Evolutionary conservation across 1,140 invertebrate genomes (phyloP), one percentile per base, ranked within the genome.

Genomic region (Maniola jurtina): DNA sequence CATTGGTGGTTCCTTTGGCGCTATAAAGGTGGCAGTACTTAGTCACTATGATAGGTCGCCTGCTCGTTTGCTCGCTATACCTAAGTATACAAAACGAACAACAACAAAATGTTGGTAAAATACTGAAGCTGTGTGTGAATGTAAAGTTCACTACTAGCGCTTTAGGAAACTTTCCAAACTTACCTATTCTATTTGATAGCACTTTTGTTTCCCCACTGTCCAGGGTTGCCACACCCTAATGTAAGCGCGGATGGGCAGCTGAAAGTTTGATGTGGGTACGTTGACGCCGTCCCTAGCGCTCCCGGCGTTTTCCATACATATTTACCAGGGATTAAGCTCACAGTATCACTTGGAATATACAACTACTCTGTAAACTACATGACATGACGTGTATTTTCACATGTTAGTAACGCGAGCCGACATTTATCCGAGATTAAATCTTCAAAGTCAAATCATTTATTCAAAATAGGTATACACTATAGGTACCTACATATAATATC

Each of bases 241-340:
- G 76, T 79, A 75, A 73, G 71, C 68, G 66, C 65, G 72, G 74
- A 70, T 71, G 66, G 71, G 70, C 81, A 85, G 76, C 81, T 83
- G 81, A 82, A 85, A 82, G 55, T 83, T 82, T 83, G 80, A 85
- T 76, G 77, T 78, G 78, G 77, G 80, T 83, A 64, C 62, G 79
- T 70, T 74, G 79, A 74, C 75, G 72, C 64, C 69, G 70, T 66
- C 75, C 68, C 68, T 68, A 60, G 61, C 50, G 67, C 70, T 63
- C 52, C 54, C 16, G 64, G 64, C 64, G 45, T 40, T 67, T 36
- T 61, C 50, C 52, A 47, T 61, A 54, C 52, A 47, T 61, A 54
- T 63, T 45, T 64, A 57, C 40, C 15, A 56, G 40, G 42, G 52
- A 47, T 48, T 64, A 36, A 57, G 25, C 55, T 25, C 40, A 47